Evolutionary conservation across 2,888 invertebrate genomes (phyloP), one percentile per base, ranked within the genome.

Genomic region (Eledone cirrhosa): DNA sequence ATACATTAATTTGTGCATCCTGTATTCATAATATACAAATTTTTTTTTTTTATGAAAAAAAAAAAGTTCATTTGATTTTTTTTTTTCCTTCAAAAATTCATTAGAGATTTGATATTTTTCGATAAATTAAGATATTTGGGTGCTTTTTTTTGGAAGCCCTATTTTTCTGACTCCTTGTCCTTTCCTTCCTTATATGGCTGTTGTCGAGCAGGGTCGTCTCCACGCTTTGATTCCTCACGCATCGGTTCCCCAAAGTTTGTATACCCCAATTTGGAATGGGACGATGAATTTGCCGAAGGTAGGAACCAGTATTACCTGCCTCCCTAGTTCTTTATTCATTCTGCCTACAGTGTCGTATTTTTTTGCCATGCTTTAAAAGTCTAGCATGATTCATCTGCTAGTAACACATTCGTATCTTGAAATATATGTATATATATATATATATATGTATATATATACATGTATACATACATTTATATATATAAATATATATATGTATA

Each of bases 261-360:
- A 63, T 85, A 85, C 79, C 87, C 87, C 74, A 84, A 88, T 80
- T 84, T 90, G 85, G 90, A 90, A 81, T 90, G 90, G 90, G 90
- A 90, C 78, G 89, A 90, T 85, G 89, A 90, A 83, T 88, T 89
- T 86, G 83, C 83, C 79, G 85, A 84, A 82, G 86, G 80, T 80
- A 80, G 80, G 80, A 77, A 31, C 63, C 69, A 33, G 48, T 53
- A 74, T 65, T 31, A 48, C 79, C 76, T 77, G 63, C 59, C 72
- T 74, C 53, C 78, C 78, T 48, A 48, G 59, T 72, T 78, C 27
- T 48, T 76, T 76, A 76, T 48, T 41, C 41, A 47, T 47, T 76
- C 48, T 48, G 76, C 65, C 47, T 78, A 63, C 65, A 67, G 47
- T 65, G 65, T 78, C 65, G 78, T 63, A 63, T 78, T 67, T 41